Percentiles rank a stretch among this genome's conserved stretches.
These are phyloP conservation scores for Condylura cristata DNA, from an alignment of 2,113 vertebrate genomes.

Conservation along the genomic window DNA sequence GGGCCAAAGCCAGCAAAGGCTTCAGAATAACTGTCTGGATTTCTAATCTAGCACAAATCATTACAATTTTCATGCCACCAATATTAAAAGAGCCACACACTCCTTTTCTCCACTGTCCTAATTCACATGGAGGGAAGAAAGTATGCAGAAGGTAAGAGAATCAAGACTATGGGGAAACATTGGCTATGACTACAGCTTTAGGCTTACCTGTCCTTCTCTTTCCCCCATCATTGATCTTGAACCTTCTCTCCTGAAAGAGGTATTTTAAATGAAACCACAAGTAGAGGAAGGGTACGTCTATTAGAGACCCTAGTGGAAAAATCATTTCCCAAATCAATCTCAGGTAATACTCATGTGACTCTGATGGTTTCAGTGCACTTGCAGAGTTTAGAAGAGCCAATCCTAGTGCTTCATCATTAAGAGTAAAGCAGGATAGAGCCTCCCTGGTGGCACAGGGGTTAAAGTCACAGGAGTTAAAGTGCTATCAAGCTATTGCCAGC, in stretches of 20 bases:
- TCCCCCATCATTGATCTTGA: slow-evolving; percentile 90
- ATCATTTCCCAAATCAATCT: not conserved
- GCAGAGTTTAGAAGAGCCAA: not conserved
- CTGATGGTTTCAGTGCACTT: rapidly evolving
- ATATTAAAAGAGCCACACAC: not conserved
- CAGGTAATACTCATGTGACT: not conserved
- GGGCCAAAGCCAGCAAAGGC: not conserved
- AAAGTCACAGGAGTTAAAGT: too few relatives aligned
- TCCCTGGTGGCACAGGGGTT: too few relatives aligned
- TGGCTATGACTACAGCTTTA: not conserved
- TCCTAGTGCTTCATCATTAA: not conserved
- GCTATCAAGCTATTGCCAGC: too few relatives aligned
- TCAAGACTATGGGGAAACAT: rapidly evolving
- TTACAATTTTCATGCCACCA: not conserved
- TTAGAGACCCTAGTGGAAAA: not conserved
- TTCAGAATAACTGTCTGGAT: not conserved
- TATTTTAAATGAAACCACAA: not conserved
- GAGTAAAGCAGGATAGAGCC: not conserved
- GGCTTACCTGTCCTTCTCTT: slow-evolving; percentile 88
- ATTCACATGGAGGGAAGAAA: not conserved
- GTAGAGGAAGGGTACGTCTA: not conserved
- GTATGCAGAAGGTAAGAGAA: rapidly evolving
- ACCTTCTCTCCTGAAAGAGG: slow-evolving; percentile 89
- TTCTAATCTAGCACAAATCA: not conserved
- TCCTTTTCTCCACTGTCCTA: not conserved